Base-by-base conservation (phyloP, 2,113 vertebrate genomes). In the Chlorodrepanis virens region DNA sequence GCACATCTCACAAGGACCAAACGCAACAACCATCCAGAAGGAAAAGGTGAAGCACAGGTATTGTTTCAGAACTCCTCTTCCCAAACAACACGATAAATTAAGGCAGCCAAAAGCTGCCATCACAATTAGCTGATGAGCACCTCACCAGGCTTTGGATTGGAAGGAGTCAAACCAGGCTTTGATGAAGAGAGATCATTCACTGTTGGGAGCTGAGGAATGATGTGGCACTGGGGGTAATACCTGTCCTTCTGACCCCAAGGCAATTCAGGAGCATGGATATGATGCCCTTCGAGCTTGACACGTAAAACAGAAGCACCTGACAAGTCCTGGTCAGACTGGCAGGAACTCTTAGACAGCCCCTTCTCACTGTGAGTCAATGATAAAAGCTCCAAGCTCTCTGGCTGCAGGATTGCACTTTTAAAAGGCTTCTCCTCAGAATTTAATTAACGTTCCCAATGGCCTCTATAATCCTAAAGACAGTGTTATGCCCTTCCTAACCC, bases 381-480 rank as follows among this genome's bases (percentile, higher is more conserved):
- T 57, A 76, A 87, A 79, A 94, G 53, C 77, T 45, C 53, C 75
- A 60, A 88, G 68, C 45, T 86, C 75, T 74, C 76, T 37, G 64
- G 65, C 56, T 90, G 68, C 89, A 85, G 82, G 71, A 90, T 0
- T 75, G 67, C 87, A 57, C 82, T 89, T 87, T 70, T 50, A 81
- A 81, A 93, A 86, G n/a, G 68, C 45, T 91, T 81, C 74, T n/a
- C 52, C 37, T 33, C 68, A 86, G 78, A 81, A 95, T 81, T 93
- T 90, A 95, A 97, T 92, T 92, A 95, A 87, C 12, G 3, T 65
- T 82, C 94, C 87, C 76, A 83, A 10, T 16, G 37, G 93, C 45
- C 61, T 78, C 39, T 53, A 4, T 69, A 94, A 85, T 89, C 92
- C 80, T 52, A 61, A 90, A 81, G 63, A 9, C 71, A 72, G 18